phyloP scores from a whole-genome alignment of 2,888 invertebrate species.

The Sarcophaga variegata region DNA sequence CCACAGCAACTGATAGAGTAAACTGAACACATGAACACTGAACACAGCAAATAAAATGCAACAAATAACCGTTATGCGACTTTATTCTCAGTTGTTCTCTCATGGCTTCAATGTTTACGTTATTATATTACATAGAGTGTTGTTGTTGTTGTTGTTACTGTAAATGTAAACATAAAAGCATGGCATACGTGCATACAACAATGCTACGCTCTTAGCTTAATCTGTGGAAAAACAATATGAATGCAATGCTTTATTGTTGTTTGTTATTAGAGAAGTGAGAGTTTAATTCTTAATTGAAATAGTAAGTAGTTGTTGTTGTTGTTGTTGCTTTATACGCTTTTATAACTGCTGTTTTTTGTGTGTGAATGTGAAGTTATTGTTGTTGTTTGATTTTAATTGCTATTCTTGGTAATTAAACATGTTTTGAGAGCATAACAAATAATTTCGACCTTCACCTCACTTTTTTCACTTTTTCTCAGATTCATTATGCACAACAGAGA shows the following conservation, averaged over 20 bases:
- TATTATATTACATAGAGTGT: background rate
- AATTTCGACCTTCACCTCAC: slow-evolving; percentile 70
- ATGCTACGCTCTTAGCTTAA: background rate
- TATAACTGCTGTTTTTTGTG: background rate
- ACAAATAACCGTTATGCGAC: background rate
- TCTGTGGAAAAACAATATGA: background rate
- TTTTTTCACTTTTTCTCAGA: slow-evolving; percentile 44
- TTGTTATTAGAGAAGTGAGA: background rate
- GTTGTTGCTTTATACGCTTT: slow-evolving; percentile 6
- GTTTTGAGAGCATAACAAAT: slow-evolving; percentile 69
- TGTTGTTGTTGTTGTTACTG: background rate
- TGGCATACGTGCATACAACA: background rate
- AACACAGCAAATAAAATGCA: background rate
- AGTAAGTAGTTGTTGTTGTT: background rate
- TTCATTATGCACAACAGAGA: slow-evolving; percentile 29
- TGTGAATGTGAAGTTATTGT: slow-evolving; percentile 28
- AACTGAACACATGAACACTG: background rate
- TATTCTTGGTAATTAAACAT: slow-evolving; percentile 60
- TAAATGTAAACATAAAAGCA: too few species aligned
- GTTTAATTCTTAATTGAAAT: slow-evolving; percentile 1
- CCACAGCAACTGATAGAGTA: background rate
- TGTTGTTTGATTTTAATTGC: background rate
- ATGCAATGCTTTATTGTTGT: background rate
- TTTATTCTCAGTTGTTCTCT: background rate
- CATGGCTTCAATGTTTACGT: background rate